Evolutionary conservation across 35 echinoderm and acorn worm species (phyloP).

Genomic region (Diadema setosum): DNA sequence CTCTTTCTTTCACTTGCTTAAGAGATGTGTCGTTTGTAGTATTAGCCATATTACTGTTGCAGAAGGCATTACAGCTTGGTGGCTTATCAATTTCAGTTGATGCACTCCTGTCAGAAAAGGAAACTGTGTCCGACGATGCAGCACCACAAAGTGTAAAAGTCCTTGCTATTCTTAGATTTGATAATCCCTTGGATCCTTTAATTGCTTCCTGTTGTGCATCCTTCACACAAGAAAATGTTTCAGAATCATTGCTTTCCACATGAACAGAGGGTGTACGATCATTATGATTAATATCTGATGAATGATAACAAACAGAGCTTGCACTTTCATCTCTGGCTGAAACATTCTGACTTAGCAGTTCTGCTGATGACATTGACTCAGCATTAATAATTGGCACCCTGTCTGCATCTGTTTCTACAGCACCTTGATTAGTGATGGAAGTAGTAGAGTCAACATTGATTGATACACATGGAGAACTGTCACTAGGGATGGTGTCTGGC

Average conservation of each 20-base stretch:
- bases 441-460: neutral
- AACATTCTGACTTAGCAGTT: neutral
- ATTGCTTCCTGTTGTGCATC: neutral
- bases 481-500: neutral
- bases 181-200: neutral
- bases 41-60: neutral
- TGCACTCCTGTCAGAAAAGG: neutral
- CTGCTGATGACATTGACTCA: neutral
- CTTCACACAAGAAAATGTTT: neutral
- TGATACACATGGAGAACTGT: too few species aligned
- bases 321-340: neutral
- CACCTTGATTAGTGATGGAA: neutral
- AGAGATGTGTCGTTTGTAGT: neutral
- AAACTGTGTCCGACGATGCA: neutral
- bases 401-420: neutral
- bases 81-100: neutral
- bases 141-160: too few species aligned
- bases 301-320: neutral
- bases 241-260: neutral
- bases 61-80: neutral
- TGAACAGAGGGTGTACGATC: neutral
- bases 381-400: neutral
- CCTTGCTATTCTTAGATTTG: neutral
- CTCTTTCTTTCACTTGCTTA: neutral
- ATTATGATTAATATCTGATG: neutral